Base-by-base conservation (phyloP, 2,888 invertebrate species). In the Alitta virens region DNA sequence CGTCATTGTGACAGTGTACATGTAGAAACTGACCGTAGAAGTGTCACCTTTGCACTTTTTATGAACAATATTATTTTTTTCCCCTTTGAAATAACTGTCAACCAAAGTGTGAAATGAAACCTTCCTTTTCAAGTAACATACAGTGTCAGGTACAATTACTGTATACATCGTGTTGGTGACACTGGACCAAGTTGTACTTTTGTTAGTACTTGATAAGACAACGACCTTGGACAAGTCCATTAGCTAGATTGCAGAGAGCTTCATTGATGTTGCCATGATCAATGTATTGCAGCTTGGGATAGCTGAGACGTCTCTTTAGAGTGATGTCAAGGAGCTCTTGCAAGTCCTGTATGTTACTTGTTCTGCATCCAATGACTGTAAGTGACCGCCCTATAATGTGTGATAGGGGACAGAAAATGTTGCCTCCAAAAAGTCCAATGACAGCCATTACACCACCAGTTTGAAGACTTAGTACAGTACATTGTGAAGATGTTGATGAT, bases 401-500 rank as follows among this genome's bases (percentile, higher is more conserved):
- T 38, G 57, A 49, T n/a, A 57, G 26, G 16, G 49, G 27, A 1
- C 43, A 27, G 2, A 27, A 7, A 9, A 25, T 23, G 2, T 16
- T 21, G 25, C 57, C 57, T 5, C 57, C 57, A 49, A 49, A 46
- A 33, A 57, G 43, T 9, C 57, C 57, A 16, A 42, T 24, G 5
- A 49, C 23, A 14, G 49, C 50, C n/a, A 57, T 23, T 1, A 27
- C 49, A 26, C 40, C 57, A 7, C 27, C 57, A 2, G 16, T 49
- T 2, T 40, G 50, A 2, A 57, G 50, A 18, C 57, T 27, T 21
- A 27, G 23, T 26, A 49, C 25, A 14, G 50, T n/a, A 27, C 46
- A 27, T 7, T 24, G 33, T n/a, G 27, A 18, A 3, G 27, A 49
- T 27, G 43, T 27, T 14, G 49, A 27, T 3, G 42, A 27, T 18